Conservation (phyloP, 2,113 vertebrate genomes). For the Corydoras maculifer region DNA sequence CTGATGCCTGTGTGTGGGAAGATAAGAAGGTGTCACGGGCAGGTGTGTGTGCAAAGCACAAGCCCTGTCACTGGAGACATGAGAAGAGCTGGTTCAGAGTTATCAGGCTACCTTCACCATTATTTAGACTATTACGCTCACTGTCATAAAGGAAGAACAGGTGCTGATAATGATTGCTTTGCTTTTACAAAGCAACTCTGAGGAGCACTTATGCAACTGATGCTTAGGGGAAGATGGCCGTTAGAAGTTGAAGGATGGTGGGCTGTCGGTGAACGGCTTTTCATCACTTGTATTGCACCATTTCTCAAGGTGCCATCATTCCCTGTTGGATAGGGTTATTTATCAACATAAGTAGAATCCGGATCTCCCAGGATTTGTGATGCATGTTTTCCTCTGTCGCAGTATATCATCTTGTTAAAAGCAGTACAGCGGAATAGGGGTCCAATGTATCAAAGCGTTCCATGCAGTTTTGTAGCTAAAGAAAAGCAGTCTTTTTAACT, state of each 20-base stretch:
- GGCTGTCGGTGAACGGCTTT: constrained; percentile 21
- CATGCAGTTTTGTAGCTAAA: neutral
- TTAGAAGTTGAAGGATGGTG: constrained; percentile 26
- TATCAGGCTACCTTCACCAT: constrained; percentile 26
- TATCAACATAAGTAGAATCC: constrained; percentile 25
- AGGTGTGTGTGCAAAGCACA: constrained; percentile 25
- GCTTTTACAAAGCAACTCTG: neutral
- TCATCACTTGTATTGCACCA: constrained; percentile 31
- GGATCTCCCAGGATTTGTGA: constrained; percentile 15
- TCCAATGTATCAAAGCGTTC: neutral
- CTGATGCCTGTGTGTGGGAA: constrained; percentile 17
- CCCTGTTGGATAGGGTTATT: constrained; percentile 29
- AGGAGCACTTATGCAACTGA: constrained; percentile 7
- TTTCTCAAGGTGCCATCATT: constrained; percentile 30
- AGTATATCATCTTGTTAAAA: constrained; percentile 19
- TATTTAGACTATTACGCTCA: constrained; percentile 33
- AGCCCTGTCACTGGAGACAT: constrained; percentile 35
- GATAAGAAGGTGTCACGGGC: constrained; percentile 38
- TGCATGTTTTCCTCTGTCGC: constrained; percentile 6
- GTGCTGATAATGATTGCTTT: constrained; percentile 23
- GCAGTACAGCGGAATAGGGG: neutral
- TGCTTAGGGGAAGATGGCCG: constrained; percentile 17
- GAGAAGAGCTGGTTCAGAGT: constrained; percentile 17
- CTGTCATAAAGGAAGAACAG: constrained; percentile 32
- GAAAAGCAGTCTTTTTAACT: no score